Base-by-base conservation (phyloP, 2,797 vertebrate genomes). In the Peromyscus aztecus region DNA sequence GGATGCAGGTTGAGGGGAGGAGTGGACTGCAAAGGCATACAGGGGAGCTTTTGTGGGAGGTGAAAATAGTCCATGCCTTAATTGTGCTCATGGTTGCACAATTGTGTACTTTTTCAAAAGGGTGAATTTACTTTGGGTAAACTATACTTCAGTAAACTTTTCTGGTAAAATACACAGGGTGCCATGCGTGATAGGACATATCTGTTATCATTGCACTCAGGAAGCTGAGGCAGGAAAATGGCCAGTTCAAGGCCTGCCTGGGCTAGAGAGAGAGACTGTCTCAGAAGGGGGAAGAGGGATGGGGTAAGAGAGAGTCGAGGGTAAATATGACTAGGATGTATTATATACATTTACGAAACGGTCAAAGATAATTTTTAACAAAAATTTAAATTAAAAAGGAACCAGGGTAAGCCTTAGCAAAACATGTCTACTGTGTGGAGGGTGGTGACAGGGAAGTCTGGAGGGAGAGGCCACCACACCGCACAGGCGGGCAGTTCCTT, bases 121-220 rank as follows among this genome's bases (percentile, higher is more conserved):
- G 46, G 37, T 78, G 71, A 92, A 63, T 86, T 89, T 92, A 78
- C 83, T 88, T 7, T 59, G 82, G 65, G 63, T 86, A 46, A 91
- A 71, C 90, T 78, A 34, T 83, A 77, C 75, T 89, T 94, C 31
- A 86, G 27, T 94, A 93, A 57, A 31, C 31, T 14, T 82, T 27
- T 65, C 34, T 92, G 92, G 55, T 75, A 73, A 96, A 93, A 65
- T 63, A 34, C 21, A 24, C 59, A 9, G 59, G 57, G 21, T 24
- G 59, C 59, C 59, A 2, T 37, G 34, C 71, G 27, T 34, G 31
- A 40, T 59, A 37, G 19, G 46, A 27, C 52, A 71, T 27, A 24
- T 49, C 63, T 31, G 4, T 57, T 43, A 71, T 27, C n/a, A 4
- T 29, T 46, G 46, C 21, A 29, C 52, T 73, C 77, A 55, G 46